Evolutionary conservation across 2,113 vertebrate species (phyloP), one percentile per base, ranked within the genome.

Genomic region (Halcyon senegalensis): DNA sequence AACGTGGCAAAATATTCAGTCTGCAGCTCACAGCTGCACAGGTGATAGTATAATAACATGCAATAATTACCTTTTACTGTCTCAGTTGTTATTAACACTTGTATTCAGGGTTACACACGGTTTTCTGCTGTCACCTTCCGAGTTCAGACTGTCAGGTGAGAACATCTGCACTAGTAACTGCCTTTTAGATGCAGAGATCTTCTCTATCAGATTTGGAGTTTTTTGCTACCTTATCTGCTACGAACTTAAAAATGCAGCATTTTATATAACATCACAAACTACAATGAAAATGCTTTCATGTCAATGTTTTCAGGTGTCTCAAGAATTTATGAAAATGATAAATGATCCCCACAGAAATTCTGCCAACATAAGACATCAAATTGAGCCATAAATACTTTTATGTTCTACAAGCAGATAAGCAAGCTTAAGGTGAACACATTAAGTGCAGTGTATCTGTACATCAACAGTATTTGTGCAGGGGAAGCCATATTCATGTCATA

Each of bases 11-110:
- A 96, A 92, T 91, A 94, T 87, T 95, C 95, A 78, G 67, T 95
- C 93, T 96, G 25, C 13, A 13, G 70, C 80, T 97, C 7, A 0
- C 85, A 97, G 96, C 91, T 96, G 91, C 94, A 95, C 96, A 98
- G 97, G 94, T 98, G 97, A 97, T 94, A 97, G 96, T 86, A 77
- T 91, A 96, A 94, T 92, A 95, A 94, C 95, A 94, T n/a, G 60
- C 91, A 94, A 95, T 97, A 97, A 97, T 97, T 95, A 95, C 84
- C 91, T 93, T 95, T 90, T 94, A 96, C 83, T 87, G 88, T 97
- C 97, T 96, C 75, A 62, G 93, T 95, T 97, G 92, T 97, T 97
- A 91, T 95, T 96, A 95, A 94, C 94, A 94, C 91, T 95, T 89
- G 39, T 87, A 94, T 89, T 94, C 82, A 73, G 94, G 95, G 77